Evolutionary conservation across 1,140 invertebrate species (phyloP), one percentile per base, ranked within the genome.

Genomic region (Aphidius gifuensis): DNA sequence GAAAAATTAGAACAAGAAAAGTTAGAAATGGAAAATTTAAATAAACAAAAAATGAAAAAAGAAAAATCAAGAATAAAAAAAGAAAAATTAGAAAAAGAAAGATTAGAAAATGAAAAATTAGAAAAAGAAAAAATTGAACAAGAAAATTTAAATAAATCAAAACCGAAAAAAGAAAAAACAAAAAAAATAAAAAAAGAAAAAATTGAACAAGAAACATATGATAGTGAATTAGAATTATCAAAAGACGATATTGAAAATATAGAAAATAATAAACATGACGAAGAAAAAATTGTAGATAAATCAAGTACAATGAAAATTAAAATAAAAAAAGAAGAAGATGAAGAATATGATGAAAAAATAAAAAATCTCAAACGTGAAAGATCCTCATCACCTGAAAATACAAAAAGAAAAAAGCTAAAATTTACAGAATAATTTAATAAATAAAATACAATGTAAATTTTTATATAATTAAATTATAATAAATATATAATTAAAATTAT

Each of bases 101-200:
- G 3, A 16, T 16, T 16, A 16, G 23, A 32, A 5, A 11, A 32
- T 40, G 53, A 16, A 53, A 40, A 42, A 65, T 44, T 48, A 9
- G 60, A 48, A 38, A 23, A 16, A 11, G 60, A 48, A 38, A 40
- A 16, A 21, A 48, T 8, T 54, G 50, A 16, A 21, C 61, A 66
- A 39, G 60, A 62, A 60, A 57, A 62, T 45, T n/a, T 39, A 23
- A 60, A 67, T 3, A 64, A 66, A 66, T 61, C 54, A 57, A 47
- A 11, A 21, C 9, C 56, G 53, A 43, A 56, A 49, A 16, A 43
- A 44, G 16, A 46, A 47, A 23, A 16, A n/a, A 8, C 50, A 62
- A 11, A 44, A 50, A 9, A 8, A 50, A 32, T 32, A 32, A 32
- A 32, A 32, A 32, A 2, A 32, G 23, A 32, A 32, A 32, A 32